Evolutionary conservation across 2,797 vertebrate genomes (phyloP).

Genomic region (Gymnoscopelus braueri): DNA sequence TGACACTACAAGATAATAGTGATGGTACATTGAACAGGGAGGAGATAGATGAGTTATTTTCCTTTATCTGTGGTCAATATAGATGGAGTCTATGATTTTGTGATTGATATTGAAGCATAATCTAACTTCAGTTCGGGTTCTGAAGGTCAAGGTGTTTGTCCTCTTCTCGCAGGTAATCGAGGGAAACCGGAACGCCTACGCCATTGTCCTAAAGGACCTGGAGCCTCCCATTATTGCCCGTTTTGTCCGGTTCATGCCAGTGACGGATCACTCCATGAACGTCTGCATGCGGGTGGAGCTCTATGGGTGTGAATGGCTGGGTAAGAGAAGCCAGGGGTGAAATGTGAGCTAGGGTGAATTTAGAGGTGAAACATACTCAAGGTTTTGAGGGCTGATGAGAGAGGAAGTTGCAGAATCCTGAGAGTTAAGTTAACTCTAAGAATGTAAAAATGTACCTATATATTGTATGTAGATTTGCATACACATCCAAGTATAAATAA

Average conservation of each 20-base stretch:
- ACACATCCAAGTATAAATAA: no score
- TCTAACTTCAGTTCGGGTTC: not conserved
- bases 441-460: no score
- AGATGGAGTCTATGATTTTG: constrained; percentile 3
- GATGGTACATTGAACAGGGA: not conserved
- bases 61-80: not conserved
- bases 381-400: not conserved
- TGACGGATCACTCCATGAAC: constrained; percentile 95
- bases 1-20: not conserved
- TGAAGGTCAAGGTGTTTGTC: not conserved
- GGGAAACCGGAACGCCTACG: constrained; percentile 94
- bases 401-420: not conserved
- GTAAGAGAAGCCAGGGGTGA: constrained; percentile 76
- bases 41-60: not conserved
- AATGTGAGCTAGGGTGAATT: no score
- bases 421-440: no score
- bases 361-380: not conserved
- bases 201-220: constrained; percentile 93
- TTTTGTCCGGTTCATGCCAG: constrained; percentile 94
- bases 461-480: no score
- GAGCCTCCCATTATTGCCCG: constrained; percentile 94
- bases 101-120: not conserved
- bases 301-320: constrained; percentile 96
- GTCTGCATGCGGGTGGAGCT: constrained; percentile 98
- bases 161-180: constrained; percentile 86